Base-by-base conservation (phyloP, 2,888 invertebrate genomes). In the Laothoe populi region DNA sequence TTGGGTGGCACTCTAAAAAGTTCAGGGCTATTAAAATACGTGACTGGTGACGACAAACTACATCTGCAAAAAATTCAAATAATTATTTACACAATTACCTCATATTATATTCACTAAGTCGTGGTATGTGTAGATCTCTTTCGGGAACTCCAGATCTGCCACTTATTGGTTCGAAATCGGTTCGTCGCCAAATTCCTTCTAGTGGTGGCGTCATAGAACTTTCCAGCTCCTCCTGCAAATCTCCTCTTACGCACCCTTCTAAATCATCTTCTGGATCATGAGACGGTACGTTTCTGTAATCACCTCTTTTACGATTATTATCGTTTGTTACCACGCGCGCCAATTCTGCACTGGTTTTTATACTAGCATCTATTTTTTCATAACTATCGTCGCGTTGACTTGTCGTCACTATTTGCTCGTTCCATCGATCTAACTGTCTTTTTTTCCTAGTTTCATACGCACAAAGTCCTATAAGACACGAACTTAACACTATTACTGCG, bases 281-380 rank as follows among this genome's bases (percentile, higher is more conserved):
- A 35, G 94, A 94, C 46, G 96, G 96, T 67, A 96, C 95, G 73
- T 96, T 95, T 70, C 95, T 93, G 79, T 96, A 96, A 74, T 96
- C 95, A 45, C 96, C 96, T 69, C 96, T 93, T 75, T 95, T 95
- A 61, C 92, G 86, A 68, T 79, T 79, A 73, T 71, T 86, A 53
- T 91, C 90, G n/a, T 82, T 68, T 59, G 85, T 71, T 69, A 84
- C 71, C 59, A 84, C 83, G 59, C 87, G 79, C 48, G 89, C 84
- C 67, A 85, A 79, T 73, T 90, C 88, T 42, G 85, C 82, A 76
- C 77, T 81, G 68, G 81, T 85, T 70, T 90, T 90, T 72, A 95
- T 94, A 82, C 94, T 95, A 92, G 96, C 94, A 81, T 96, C 96
- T 70, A 96, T 96, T 91, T 96, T 96, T 82, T 96, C 96, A 79